Base-by-base conservation (phyloP, 2,888 invertebrate species). In the Aspidapion aeneum region DNA sequence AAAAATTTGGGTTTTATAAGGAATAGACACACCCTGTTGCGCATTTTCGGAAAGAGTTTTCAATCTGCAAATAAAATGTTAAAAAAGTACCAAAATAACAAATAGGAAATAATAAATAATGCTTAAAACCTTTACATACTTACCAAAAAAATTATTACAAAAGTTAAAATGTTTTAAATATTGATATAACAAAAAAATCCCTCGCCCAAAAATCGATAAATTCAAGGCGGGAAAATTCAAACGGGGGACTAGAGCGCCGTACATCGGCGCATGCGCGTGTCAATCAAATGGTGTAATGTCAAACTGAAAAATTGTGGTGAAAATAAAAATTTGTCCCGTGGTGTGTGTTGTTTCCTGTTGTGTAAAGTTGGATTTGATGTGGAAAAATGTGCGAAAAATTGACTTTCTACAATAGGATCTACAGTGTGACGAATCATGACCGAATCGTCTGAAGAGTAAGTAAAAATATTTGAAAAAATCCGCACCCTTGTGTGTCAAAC, bases 401-500 rank as follows among this genome's bases (percentile, higher is more conserved):
- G 87, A 87, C 87, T 71, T 70, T 70, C 86, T 88, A 86, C 87
- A 89, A 87, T 91, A 90, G 88, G 86, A 87, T 88, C 87, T 89
- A 89, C 86, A 86, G 86, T 86, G 87, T 87, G 83, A 88, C 89
- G 84, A 90, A 91, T 84, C 91, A 93, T 92, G 92, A 91, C 90
- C 89, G 92, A 91, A 87, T 87, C 88, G 88, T 89, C 88, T 89
- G 92, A 93, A 87, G 90, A 91, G 92, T 93, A 85, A 91, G 90
- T 88, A 79, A 68, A 75, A 69, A 60, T 62, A 74, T 77, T 63
- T 57, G 61, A 55, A 48, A 48, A 35, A 35, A 35, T 35, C 12
- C 35, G 12, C 35, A 35, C 35, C 35, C 35, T 35, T 35, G 3
- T 7, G 5, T 49, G 49, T 50, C 55, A 59, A 59, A 63, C 61